Conservation (phyloP, 53 echinoderm and acorn worm genomes). For the Luidia sarsii region DNA sequence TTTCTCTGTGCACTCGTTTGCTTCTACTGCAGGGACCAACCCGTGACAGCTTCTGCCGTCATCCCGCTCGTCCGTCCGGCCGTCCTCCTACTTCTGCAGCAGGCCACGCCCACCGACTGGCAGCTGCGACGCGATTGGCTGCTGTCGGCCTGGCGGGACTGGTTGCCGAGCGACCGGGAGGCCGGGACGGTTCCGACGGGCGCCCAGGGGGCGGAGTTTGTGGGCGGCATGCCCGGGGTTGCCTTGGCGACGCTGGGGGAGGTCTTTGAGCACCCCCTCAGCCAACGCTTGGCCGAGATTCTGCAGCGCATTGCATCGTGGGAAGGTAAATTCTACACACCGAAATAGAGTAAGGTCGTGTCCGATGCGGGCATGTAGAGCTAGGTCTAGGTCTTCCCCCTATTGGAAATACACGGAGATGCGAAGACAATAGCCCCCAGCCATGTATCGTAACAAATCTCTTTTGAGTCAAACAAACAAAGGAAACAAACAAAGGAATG, state of each 20-base stretch:
- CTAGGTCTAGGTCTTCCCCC: too few species aligned
- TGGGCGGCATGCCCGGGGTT: constrained; percentile 44
- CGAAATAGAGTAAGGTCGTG: too few species aligned
- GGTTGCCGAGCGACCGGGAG: background rate
- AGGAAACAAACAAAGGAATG: too few species aligned
- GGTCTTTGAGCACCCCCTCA: constrained; percentile 56
- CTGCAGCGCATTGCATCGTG: background rate
- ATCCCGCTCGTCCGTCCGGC: constrained; percentile 58
- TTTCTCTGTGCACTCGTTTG: too few species aligned
- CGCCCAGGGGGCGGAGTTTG: constrained; percentile 29
- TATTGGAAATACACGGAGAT: too few species aligned
- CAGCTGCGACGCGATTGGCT: constrained; percentile 71
- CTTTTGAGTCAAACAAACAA: background rate
- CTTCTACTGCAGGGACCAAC: too few species aligned
- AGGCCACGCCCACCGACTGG: constrained; percentile 71
- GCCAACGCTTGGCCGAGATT: constrained; percentile 22
- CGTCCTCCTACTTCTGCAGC: constrained; percentile 56
- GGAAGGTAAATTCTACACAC: constrained; percentile 16
- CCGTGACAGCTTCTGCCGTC: too few species aligned
- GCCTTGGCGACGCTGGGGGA: constrained; percentile 26
- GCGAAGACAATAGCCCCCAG: too few species aligned
- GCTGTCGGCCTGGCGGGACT: constrained; percentile 39
- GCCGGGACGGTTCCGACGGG: too few species aligned
- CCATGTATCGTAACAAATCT: too few species aligned
- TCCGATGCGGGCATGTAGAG: too few species aligned